phyloP scores from a whole-genome alignment of 1,140 invertebrate genomes.

The Macrobrachium rosenbergii region DNA sequence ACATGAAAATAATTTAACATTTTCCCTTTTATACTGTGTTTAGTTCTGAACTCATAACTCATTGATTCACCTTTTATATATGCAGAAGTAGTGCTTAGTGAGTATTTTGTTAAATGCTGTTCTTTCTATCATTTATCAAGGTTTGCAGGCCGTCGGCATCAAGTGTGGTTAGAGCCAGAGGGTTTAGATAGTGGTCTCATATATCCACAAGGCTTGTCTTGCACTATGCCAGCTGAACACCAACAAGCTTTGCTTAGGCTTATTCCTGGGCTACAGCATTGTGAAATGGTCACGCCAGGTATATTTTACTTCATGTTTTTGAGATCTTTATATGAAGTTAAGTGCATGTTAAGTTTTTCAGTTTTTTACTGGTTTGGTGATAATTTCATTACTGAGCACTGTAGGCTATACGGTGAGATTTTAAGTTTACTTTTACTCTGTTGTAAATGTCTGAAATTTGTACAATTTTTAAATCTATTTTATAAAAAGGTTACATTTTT shows the following conservation, averaged over 20 bases:
- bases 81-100: too few species aligned
- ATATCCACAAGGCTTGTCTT: conserved; percentile 92
- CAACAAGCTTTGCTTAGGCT: conserved; percentile 82
- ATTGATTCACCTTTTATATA: too few species aligned
- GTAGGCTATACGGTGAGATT: too few species aligned
- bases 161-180: conserved; percentile 93
- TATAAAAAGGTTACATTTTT: too few species aligned
- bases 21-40: neutral
- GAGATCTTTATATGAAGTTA: too few species aligned
- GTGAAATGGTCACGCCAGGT: conserved; percentile 80
- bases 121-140: conserved; percentile 62
- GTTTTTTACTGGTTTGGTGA: neutral
- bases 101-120: too few species aligned
- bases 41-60: too few species aligned
- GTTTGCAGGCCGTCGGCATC: conserved; percentile 81
- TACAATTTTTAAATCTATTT: too few species aligned
- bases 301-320: conserved; percentile 28
- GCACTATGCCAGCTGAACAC: conserved; percentile 86
- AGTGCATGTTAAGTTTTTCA: neutral
- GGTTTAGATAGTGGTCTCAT: conserved; percentile 84
- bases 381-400: too few species aligned
- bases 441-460: too few species aligned
- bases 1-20: neutral
- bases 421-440: too few species aligned
- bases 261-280: conserved; percentile 85